phyloP scores from a whole-genome alignment of 1,140 invertebrate genomes.

The Marisa cornuarietis region DNA sequence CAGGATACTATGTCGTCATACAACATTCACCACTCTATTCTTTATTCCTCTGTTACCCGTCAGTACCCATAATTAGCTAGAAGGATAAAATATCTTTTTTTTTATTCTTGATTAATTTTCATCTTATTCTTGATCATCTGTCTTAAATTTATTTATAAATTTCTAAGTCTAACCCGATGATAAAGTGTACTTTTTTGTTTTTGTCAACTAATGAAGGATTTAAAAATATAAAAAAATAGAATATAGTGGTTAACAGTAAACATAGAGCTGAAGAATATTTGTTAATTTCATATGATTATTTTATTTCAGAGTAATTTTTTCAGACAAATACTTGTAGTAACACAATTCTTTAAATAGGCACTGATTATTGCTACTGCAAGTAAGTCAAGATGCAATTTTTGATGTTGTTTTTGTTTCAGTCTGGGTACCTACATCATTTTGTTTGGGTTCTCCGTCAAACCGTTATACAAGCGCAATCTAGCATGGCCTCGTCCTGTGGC shows the following conservation, averaged over 20 bases:
- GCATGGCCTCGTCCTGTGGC: constrained; percentile 52
- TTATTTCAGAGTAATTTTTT: background rate
- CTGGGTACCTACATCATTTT: constrained; percentile 85
- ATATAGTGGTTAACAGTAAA: background rate
- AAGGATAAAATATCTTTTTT: background rate
- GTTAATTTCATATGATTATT: background rate
- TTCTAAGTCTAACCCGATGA: no score
- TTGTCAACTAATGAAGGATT: background rate
- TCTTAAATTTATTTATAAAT: no score
- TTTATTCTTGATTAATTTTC: background rate
- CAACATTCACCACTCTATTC: constrained; percentile 79
- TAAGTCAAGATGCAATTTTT: no score
- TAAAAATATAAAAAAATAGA: background rate
- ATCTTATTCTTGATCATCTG: no score
- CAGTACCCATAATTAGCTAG: constrained; percentile 70
- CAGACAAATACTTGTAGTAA: background rate
- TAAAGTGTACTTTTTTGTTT: background rate
- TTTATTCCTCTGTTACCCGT: constrained; percentile 89
- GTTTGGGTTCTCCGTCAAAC: constrained; percentile 73
- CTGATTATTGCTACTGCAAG: background rate
- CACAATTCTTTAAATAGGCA: background rate
- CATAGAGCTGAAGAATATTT: background rate
- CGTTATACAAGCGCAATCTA: constrained; percentile 59
- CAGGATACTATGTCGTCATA: constrained; percentile 77
- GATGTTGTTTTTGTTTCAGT: constrained; percentile 67